Base-by-base conservation (phyloP, 2,113 vertebrate genomes). In the Prietella phreatophila region DNA sequence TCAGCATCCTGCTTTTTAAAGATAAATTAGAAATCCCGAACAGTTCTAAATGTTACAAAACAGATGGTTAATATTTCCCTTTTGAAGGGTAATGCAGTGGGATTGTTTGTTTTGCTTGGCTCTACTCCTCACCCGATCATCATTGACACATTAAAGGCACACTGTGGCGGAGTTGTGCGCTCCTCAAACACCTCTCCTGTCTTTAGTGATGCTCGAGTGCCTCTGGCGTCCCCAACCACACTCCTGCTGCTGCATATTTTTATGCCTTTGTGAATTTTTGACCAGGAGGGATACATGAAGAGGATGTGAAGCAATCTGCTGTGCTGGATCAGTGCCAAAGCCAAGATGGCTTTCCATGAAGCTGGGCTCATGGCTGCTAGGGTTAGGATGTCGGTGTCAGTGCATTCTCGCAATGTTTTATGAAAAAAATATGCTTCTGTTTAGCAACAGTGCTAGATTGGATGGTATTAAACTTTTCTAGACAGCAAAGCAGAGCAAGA, bases 341-440 rank as follows among this genome's bases (percentile, higher is more conserved):
- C 78, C 90, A 85, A 82, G 82, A 87, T 85, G 84, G 85, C 85
- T 83, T 83, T 61, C 83, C 75, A 84, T 79, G 82, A n/a, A 61
- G 47, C 83, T 78, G 65, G 55, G 85, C 90, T 85, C 55, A 69
- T 87, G 78, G 50, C 78, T 87, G 76, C 83, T 84, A 42, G 9
- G 73, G 83, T 82, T 85, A 55, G 47, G 30, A 90, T 30, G 69
- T 76, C 27, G 30, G 65, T 8, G 61, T 80, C 84, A 79, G 84
- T 56, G 63, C 73, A 90, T 86, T 67, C 58, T 55, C 19, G 50
- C 50, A 15, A 78, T 39, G 42, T 50, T 79, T 79, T 79, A 79
- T 79, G 76, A 17, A 88, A 76, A 42, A 47, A 80, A 81, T 39
- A 79, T n/a, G 13, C 30, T 55, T 86, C 67, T 81, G 86, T 86